Base-by-base conservation (phyloP, 2,888 invertebrate genomes). In the Galerucella nymphaeae region DNA sequence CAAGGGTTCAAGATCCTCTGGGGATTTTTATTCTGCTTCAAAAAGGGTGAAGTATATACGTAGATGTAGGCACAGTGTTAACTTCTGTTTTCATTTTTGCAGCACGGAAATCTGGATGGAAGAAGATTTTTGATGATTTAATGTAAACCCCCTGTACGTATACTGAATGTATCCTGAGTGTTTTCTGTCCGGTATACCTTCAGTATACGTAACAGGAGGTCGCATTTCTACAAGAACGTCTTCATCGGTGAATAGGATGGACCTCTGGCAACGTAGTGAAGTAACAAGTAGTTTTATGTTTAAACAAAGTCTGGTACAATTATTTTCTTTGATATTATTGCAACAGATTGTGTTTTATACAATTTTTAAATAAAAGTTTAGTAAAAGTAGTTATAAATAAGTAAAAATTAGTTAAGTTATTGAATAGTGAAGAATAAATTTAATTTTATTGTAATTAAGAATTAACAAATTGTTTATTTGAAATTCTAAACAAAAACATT, bases 151-250 rank as follows among this genome's bases (percentile, higher is more conserved):
- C 96, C 95, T 96, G 95, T 94, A 96, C 96, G 96, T 97, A 97
- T 96, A 97, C 96, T 96, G 96, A 96, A 96, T 96, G 96, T 97
- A 96, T 96, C 96, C 96, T 96, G 96, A 96, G 96, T 96, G 96
- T 94, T 90, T 92, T 91, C 89, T 95, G 93, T 96, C 96, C 96
- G 96, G 96, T 96, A 96, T 97, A 97, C 96, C 96, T 96, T 96
- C 96, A 96, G 96, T 96, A 97, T 97, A 97, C 96, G 96, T 97
- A 96, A 96, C 96, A 96, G 95, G 96, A 96, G 95, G 94, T 93
- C 92, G 92, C 94, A 96, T 85, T 85, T 82, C 95, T 89, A 87
- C 86, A 87, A 92, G 79, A 70, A 71, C 68, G 41, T 50, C 53
- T 4, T 59, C 59, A 14, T 59, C 59, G 14, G 53, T 3, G 16